Percentiles rank a stretch among this genome's conserved stretches.
These are phyloP conservation scores for Masticophis lateralis DNA, from an alignment of 2,797 vertebrate genomes.

Conservation along the genomic window DNA sequence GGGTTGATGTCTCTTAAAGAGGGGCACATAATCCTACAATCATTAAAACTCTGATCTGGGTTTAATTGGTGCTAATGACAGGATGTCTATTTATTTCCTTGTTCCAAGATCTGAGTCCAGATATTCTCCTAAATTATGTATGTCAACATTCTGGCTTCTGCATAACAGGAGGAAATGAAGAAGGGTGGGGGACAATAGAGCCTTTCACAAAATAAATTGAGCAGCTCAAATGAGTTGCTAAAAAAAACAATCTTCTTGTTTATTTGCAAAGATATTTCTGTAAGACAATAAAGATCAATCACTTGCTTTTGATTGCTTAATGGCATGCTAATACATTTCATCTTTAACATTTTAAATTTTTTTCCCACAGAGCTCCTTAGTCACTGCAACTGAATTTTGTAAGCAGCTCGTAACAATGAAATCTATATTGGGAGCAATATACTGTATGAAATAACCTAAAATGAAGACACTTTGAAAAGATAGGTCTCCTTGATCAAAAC, in stretches of 20 bases:
- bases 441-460: neutral
- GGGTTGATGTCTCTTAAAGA: neutral
- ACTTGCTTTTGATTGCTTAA: slow-evolving; percentile 24
- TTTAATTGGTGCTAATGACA: slow-evolving; percentile 31
- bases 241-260: slow-evolving; percentile 22
- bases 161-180: slow-evolving; percentile 18
- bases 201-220: slow-evolving; percentile 7
- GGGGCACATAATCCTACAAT: neutral
- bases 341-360: slow-evolving; percentile 16
- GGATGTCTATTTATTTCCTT: slow-evolving; percentile 15
- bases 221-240: slow-evolving; percentile 23
- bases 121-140: slow-evolving; percentile 29
- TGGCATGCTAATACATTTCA: slow-evolving; percentile 34
- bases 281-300: slow-evolving; percentile 38
- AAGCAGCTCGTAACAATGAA: neutral
- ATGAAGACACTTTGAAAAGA: neutral
- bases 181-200: neutral
- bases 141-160: slow-evolving; percentile 3
- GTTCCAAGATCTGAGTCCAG: slow-evolving; percentile 12
- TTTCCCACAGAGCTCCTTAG: neutral
- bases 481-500: neutral
- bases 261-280: slow-evolving; percentile 34
- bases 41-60: slow-evolving; percentile 7
- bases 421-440: neutral
- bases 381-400: slow-evolving; percentile 12